A percentile compares a stretch with the other conserved stretches of the same genome.
These are phyloP conservation scores for Eulemur albifrons DNA, from an alignment of 2,797 vertebrate genomes.

Conservation along the genomic window DNA sequence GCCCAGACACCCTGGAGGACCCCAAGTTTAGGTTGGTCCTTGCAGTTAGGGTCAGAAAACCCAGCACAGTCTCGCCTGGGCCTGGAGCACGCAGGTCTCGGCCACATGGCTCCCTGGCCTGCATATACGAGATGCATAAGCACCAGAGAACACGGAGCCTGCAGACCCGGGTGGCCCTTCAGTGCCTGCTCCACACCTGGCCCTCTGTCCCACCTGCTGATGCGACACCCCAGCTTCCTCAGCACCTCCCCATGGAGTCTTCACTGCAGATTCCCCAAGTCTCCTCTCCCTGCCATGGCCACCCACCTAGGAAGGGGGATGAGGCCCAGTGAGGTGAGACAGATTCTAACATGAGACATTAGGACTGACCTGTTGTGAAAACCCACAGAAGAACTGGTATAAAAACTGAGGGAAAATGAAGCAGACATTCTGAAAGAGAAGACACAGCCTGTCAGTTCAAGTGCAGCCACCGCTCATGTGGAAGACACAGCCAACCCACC, in stretches of 20 bases:
- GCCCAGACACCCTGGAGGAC: background rate
- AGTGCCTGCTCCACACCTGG: too few species aligned
- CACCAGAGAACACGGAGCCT: too few species aligned
- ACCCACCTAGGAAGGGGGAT: rapidly evolving
- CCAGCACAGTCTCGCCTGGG: background rate
- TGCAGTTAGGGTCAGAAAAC: background rate
- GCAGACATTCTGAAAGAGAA: slow-evolving; percentile 95
- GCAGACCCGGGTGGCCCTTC: background rate
- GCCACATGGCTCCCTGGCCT: too few species aligned
- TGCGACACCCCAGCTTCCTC: background rate
- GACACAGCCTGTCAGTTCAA: background rate
- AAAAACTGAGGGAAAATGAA: slow-evolving; percentile 99
- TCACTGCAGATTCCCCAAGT: too few species aligned
- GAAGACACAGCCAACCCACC: too few species aligned
- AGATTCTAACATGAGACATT: background rate
- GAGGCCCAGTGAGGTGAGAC: too few species aligned
- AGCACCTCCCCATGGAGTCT: background rate
- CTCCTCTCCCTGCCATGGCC: background rate
- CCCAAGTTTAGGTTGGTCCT: background rate
- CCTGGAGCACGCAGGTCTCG: background rate
- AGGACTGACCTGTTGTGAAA: slow-evolving; percentile 95
- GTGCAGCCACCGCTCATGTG: too few species aligned
- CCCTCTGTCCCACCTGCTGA: background rate
- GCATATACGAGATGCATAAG: background rate
- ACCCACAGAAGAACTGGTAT: slow-evolving; percentile 99